Evolutionary conservation across 2,113 vertebrate genomes (phyloP), one percentile per base, ranked within the genome.

Genomic region (Sprattus sprattus): DNA sequence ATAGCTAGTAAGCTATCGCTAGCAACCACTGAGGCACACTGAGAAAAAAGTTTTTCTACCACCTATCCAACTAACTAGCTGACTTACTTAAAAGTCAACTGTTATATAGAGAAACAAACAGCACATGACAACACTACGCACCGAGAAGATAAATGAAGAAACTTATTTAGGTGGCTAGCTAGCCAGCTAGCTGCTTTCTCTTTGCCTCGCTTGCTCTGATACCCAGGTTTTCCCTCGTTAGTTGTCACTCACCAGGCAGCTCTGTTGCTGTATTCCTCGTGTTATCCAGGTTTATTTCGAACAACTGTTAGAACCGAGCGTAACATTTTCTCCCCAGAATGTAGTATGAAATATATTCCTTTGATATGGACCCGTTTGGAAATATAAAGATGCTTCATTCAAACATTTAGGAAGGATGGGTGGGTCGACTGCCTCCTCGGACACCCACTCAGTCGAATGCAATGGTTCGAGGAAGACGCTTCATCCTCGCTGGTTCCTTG

Each of bases 251-350:
- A 81, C 91, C 92, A 83, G 90, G 90, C 88, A 88, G 90, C 90
- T 78, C 54, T 81, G 13, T 49, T 84, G 11, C n/a, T 44, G n/a
- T 85, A 1, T 81, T 89, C 88, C 91, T 60, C 81, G 88, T 88
- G 85, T 93, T 94, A 94, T 89, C 93, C 93, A 75, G 93, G 93
- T 89, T 94, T 93, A 89, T 89, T 92, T 0, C 91, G 91, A 90
- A 89, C 86, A 85, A 84, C 89, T 44, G 88, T 86, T 86, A 85
- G 86, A 45, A 88, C 87, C 71, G 91, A 89, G 84, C 88, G 92
- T 85, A 92, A 54, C 93, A 93, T 95, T 87, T 78, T 78, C 71
- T 78, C 71, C 10, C 28, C 28, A 4, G 13, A 39, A 32, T 16
- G 44, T 78, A 16, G 28, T 16, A 13, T 32, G 32, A 32, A 78